Percentiles rank a stretch among this genome's conserved stretches.
phyloP scores from a whole-genome alignment of 1,140 invertebrate genomes.

The Drosophila carrolli region DNA sequence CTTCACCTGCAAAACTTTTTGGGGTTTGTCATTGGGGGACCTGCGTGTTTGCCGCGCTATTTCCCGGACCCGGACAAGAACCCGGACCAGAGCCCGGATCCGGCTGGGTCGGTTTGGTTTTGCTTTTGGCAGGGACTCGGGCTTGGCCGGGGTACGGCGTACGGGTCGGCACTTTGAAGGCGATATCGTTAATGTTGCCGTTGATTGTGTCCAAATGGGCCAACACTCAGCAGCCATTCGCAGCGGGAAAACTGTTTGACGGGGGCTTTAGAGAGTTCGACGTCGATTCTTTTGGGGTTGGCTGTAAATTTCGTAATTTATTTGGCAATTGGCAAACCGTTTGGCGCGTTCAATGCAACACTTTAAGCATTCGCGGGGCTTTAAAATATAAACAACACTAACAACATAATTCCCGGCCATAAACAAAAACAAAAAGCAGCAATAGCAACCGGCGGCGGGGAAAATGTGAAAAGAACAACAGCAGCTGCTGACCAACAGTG shows the following conservation, averaged over 20 bases:
- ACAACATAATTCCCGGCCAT: constrained; percentile 74
- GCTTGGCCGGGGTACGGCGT: constrained; percentile 23
- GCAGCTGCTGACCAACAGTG: constrained; percentile 60
- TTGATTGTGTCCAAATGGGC: constrained; percentile 75
- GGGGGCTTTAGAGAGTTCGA: constrained; percentile 26
- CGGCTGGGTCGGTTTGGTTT: constrained; percentile 32
- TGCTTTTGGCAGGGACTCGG: constrained; percentile 8
- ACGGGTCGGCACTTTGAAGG: constrained; percentile 68
- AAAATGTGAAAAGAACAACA: constrained; percentile 32
- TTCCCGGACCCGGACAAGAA: constrained; percentile 11
- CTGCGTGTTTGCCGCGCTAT: constrained; percentile 73
- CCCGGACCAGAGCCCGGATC: constrained; percentile 3
- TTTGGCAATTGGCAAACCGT: constrained; percentile 73
- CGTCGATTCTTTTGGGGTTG: constrained; percentile 27
- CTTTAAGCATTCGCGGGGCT: constrained; percentile 50
- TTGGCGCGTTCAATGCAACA: constrained; percentile 50
- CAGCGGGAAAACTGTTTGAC: constrained; percentile 42
- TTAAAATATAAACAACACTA: constrained; percentile 67
- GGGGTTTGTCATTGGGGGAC: constrained; percentile 67
- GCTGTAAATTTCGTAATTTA: constrained; percentile 76
- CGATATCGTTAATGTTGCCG: constrained; percentile 81
- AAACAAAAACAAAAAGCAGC: constrained; percentile 58
- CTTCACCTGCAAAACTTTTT: constrained; percentile 40
- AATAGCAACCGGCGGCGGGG: constrained; percentile 8
- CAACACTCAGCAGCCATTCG: constrained; percentile 49